Evolutionary conservation across 2,888 invertebrate genomes (phyloP).

Genomic region (Adelognathus sp.): DNA sequence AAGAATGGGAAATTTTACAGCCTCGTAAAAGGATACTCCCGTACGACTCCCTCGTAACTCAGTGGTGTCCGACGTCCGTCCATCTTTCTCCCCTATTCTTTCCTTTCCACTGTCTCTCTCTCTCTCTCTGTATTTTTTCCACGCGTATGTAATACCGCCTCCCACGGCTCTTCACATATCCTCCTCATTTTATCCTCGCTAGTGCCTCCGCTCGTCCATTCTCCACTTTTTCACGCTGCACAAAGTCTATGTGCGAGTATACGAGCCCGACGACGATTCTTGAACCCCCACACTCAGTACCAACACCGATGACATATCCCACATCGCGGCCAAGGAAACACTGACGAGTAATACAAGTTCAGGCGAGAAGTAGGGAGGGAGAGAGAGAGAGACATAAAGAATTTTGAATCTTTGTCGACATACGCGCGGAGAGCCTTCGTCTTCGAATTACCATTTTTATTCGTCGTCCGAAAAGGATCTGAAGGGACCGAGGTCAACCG

Average conservation of each 20-base stretch:
- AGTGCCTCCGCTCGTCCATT: slow-evolving; percentile 50
- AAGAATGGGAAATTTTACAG: slow-evolving; percentile 68
- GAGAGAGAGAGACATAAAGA: background rate
- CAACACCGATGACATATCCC: slow-evolving; percentile 38
- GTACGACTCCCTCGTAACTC: slow-evolving; percentile 66
- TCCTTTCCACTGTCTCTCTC: background rate
- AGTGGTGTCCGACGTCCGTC: slow-evolving; percentile 52
- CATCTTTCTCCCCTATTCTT: slow-evolving; percentile 8
- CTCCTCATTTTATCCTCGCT: slow-evolving; percentile 29
- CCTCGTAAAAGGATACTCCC: slow-evolving; percentile 67
- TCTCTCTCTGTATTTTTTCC: slow-evolving; percentile 32
- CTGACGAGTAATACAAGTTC: slow-evolving; percentile 19
- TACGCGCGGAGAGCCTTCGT: background rate
- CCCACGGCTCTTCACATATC: slow-evolving; percentile 53
- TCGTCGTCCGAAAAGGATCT: background rate
- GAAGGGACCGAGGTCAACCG: slow-evolving; percentile 35
- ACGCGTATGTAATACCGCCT: too few species aligned
- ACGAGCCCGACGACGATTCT: background rate
- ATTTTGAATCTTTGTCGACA: background rate
- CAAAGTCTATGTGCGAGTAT: slow-evolving; percentile 38
- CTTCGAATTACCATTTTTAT: slow-evolving; percentile 48
- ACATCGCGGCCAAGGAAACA: slow-evolving; percentile 26
- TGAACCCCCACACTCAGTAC: slow-evolving; percentile 10
- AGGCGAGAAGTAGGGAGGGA: background rate
- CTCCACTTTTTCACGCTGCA: slow-evolving; percentile 56